Evolutionary conservation across 1,140 invertebrate genomes (phyloP), one percentile per base, ranked within the genome.

Genomic region (Stenopsyche tienmushanensis): DNA sequence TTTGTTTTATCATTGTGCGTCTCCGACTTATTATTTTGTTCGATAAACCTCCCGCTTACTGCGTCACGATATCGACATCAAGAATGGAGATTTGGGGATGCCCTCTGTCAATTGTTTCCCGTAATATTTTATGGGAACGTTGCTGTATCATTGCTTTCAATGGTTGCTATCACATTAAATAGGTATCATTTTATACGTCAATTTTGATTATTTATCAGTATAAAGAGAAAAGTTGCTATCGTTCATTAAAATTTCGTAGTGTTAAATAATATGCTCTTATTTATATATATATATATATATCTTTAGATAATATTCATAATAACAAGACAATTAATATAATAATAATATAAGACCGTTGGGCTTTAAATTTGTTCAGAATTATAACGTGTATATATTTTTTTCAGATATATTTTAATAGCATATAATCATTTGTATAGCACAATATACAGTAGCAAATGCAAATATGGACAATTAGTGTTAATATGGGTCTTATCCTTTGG

Each of bases 61-160:
- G 91, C 91, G 17, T 88, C 86, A 71, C 83, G 91, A 73, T 94
- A 89, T 76, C 88, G 91, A 70, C 83, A 90, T 73, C 85, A 92
- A 78, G 84, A 85, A 59, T 95, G 92, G 92, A 83, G 88, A 25
- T 81, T 93, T n/a, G 91, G 92, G 1, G 84, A 87, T 1, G 82
- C 83, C 1, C 81, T 93, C 10, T 94, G 92, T 75, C 85, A 87
- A 75, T 83, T 94, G 73, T 95, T 94, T 77, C 92, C 92, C 0
- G 88, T 94, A 66, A 87, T 94, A 71, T 93, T 94, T 77, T 94
- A 94, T 75, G 91, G 91, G 57, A 94, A 94, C 73, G 91, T 94
- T 10, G 92, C 90, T 1, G 89, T 92, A 10, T 94, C 91, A 0
- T 78, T 95, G 21, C 82, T 94, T 44, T 93, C 90, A 72, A 94